phyloP scores from a whole-genome alignment of 2,888 invertebrate genomes.

The Clitarchus hookeri region DNA sequence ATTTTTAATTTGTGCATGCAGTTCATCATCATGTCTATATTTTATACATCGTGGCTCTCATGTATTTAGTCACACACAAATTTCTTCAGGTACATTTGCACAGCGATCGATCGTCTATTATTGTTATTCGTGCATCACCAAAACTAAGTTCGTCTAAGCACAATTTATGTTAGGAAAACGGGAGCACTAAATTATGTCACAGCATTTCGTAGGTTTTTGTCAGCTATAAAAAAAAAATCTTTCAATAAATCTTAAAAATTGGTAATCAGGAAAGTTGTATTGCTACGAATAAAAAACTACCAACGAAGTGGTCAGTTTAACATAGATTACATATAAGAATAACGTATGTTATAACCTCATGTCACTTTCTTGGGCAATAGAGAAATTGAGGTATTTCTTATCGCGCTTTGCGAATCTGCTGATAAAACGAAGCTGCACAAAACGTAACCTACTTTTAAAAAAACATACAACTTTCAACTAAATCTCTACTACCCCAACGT shows the following conservation, averaged over 20 bases:
- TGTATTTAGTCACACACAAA: slow-evolving; percentile 17
- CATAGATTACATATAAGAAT: background rate
- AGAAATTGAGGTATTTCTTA: too few species aligned
- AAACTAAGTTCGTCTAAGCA: background rate
- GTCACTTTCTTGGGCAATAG: too few species aligned
- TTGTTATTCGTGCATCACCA: slow-evolving; percentile 10
- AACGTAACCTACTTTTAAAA: background rate
- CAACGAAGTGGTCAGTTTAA: background rate
- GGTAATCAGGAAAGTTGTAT: too few species aligned
- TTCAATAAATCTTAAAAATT: too few species aligned
- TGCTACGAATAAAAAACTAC: background rate
- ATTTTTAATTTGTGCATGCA: slow-evolving; percentile 24
- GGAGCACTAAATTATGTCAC: background rate
- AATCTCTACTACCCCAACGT: background rate
- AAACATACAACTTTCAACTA: background rate
- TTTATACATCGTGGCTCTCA: background rate
- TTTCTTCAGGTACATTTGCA: slow-evolving; percentile 25
- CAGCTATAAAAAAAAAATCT: too few species aligned
- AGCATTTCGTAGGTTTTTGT: background rate
- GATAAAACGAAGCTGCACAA: background rate
- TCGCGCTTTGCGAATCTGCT: background rate
- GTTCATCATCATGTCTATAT: background rate
- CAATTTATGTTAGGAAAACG: background rate
- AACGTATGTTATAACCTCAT: too few species aligned
- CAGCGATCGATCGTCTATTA: slow-evolving; percentile 21